These are phyloP conservation scores for Drosophila barbarae DNA, from an alignment of 2,888 invertebrate species.

Conservation along the genomic window DNA sequence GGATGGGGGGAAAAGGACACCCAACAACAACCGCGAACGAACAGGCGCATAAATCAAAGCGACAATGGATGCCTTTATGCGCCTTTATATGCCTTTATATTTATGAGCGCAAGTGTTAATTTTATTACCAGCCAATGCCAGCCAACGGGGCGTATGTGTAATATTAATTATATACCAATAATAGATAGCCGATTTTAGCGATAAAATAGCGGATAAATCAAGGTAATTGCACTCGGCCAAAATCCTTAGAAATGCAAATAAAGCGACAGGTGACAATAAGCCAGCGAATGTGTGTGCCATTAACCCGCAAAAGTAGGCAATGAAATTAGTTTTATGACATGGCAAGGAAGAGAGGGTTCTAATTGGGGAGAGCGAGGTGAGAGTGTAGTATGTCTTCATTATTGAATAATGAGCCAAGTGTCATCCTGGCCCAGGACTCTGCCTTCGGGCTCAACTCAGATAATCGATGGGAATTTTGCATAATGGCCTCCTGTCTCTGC, in stretches of 20 bases:
- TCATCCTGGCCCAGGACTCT: slow-evolving; percentile 5
- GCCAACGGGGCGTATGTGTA: slow-evolving; percentile 47
- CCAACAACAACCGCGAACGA: slow-evolving; percentile 1
- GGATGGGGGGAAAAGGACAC: not conserved
- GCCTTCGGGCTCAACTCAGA: not conserved
- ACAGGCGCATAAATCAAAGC: slow-evolving; percentile 24
- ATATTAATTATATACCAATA: slow-evolving; percentile 58
- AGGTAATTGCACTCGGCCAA: not conserved
- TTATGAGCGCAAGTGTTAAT: slow-evolving; percentile 69
- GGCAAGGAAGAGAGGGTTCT: not conserved
- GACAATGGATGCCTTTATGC: slow-evolving; percentile 38
- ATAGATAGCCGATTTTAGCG: slow-evolving; percentile 4
- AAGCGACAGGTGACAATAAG: slow-evolving; percentile 13
- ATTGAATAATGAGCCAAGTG: slow-evolving; percentile 40
- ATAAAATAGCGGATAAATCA: slow-evolving; percentile 8
- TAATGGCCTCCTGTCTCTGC: slow-evolving; percentile 25
- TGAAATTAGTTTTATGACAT: slow-evolving; percentile 55
- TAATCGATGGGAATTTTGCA: slow-evolving; percentile 45
- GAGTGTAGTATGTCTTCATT: slow-evolving; percentile 29
- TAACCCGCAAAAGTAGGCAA: slow-evolving; percentile 52
- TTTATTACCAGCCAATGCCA: slow-evolving; percentile 55
- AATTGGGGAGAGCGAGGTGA: not conserved
- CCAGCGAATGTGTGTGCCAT: slow-evolving; percentile 14
- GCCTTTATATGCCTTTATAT: slow-evolving; percentile 47
- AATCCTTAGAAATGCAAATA: slow-evolving; percentile 26